Conservation (phyloP, 2,888 invertebrate genomes). For the Nomada fabriciana region DNA sequence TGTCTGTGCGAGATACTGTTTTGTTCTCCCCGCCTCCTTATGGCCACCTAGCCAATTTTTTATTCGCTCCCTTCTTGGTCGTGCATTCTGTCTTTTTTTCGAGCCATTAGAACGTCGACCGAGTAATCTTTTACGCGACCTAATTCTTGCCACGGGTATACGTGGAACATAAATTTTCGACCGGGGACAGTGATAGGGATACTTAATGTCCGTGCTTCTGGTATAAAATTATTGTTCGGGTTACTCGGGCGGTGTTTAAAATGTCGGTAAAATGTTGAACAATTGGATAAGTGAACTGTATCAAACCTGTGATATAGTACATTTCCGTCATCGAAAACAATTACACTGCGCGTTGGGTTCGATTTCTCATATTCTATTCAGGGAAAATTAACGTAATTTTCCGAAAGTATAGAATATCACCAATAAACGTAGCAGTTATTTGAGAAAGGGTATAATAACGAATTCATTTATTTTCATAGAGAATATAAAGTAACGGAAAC, state of each 20-base stretch:
- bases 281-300: too few relatives aligned
- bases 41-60: conserved; percentile 34
- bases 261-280: not conserved
- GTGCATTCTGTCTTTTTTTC: not conserved
- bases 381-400: too few relatives aligned
- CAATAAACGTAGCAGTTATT: too few relatives aligned
- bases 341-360: too few relatives aligned
- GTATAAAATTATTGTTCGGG: too few relatives aligned
- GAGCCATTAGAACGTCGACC: conserved; percentile 18
- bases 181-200: not conserved
- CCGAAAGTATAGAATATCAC: too few relatives aligned
- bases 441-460: too few relatives aligned
- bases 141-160: not conserved
- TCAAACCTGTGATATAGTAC: too few relatives aligned
- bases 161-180: conserved; percentile 4
- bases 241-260: not conserved
- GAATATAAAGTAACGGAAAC: too few relatives aligned
- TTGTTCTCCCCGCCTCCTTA: conserved; percentile 8
- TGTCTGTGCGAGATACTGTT: conserved; percentile 31
- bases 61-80: conserved; percentile 22
- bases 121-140: conserved; percentile 18
- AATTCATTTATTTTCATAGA: too few relatives aligned
- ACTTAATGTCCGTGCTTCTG: not conserved
- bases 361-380: too few relatives aligned
- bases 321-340: too few relatives aligned